Base-by-base conservation (phyloP, 2,888 invertebrate species). In the Xanthia icteritia region DNA sequence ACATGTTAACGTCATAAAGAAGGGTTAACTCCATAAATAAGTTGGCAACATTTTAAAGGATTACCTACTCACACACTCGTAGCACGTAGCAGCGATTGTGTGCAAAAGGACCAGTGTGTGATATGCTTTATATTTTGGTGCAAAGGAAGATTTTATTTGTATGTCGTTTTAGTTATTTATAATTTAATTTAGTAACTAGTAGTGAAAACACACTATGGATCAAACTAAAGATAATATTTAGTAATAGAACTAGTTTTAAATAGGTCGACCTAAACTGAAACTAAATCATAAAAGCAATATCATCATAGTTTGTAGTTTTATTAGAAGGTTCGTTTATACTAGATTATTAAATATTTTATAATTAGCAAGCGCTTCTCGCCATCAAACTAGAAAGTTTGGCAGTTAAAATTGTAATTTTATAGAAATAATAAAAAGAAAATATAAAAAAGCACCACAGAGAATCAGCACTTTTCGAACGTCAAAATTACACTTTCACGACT, bases 11-110 rank as follows among this genome's bases (percentile, higher is more conserved):
- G 83, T 79, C 84, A 84, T 84, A 84, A 84, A 84, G 65, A 76
- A 84, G 84, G 76, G 83, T 84, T 83, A 71, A 78, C 17, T 71
- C 73, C 70, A 69, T 84, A 86, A 83, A 84, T 86, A 84, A 86
- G 56, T 71, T 71, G 71, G 76, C 73, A 73, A 72, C 86, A 74
- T 66, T 83, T 69, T 69, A 84, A 76, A 66, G 73, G 69, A 69
- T 84, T 83, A 31, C 31, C 31, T 31, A 83, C 79, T 79, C 79
- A 76, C 69, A 66, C 86, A 42, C 39, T 20, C 23, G 45, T 23
- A 23, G 4, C 23, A 15, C 17, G 39, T 8, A 39, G 39, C 8
- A 39, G 39, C 13, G 54, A 20, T 15, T 70, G 74, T 61, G 56
- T 58, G 60, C n/a, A n/a, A 70, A 64, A 84, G 42, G 61, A 84